Percentiles rank a stretch among this genome's conserved stretches.
These are phyloP conservation scores for Bubo blakistoni DNA, from an alignment of 2,113 vertebrate species.

Conservation along the genomic window DNA sequence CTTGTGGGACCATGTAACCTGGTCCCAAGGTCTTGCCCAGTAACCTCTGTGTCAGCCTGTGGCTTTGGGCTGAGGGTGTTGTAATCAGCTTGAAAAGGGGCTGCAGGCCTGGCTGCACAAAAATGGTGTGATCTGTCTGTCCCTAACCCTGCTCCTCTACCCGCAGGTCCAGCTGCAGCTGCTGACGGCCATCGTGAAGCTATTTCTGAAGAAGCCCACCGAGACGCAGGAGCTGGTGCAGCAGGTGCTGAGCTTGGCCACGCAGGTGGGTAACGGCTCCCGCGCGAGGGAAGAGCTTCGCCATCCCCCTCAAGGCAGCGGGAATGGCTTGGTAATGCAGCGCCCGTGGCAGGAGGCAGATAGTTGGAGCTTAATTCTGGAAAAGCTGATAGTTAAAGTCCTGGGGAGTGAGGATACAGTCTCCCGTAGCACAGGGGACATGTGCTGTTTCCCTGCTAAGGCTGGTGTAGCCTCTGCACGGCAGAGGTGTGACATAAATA, in stretches of 20 bases:
- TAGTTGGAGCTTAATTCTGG: not conserved
- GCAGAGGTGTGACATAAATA: not conserved
- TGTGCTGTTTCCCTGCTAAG: not conserved
- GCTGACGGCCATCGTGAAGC: constrained; percentile 93
- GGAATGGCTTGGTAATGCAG: not conserved
- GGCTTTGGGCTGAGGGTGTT: not conserved
- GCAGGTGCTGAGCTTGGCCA: constrained; percentile 95
- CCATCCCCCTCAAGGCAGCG: accelerated
- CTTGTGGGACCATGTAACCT: accelerated
- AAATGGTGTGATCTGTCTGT: not conserved
- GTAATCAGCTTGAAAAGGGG: not conserved
- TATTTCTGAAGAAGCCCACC: constrained; percentile 96
- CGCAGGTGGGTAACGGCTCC: constrained; percentile 80
- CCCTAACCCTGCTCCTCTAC: not conserved
- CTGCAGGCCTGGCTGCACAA: not conserved
- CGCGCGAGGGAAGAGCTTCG: accelerated
- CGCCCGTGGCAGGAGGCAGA: accelerated
- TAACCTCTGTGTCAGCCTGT: accelerated
- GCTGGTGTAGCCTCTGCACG: not conserved
- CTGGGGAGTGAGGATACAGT: accelerated
- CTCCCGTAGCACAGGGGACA: not conserved
- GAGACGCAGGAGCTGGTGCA: constrained; percentile 98
- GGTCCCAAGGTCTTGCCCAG: not conserved
- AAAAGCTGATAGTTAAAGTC: not conserved
- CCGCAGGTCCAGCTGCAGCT: constrained; percentile 92